Conservation (phyloP, 2,888 invertebrate species). For the Acrobasis consociella region DNA sequence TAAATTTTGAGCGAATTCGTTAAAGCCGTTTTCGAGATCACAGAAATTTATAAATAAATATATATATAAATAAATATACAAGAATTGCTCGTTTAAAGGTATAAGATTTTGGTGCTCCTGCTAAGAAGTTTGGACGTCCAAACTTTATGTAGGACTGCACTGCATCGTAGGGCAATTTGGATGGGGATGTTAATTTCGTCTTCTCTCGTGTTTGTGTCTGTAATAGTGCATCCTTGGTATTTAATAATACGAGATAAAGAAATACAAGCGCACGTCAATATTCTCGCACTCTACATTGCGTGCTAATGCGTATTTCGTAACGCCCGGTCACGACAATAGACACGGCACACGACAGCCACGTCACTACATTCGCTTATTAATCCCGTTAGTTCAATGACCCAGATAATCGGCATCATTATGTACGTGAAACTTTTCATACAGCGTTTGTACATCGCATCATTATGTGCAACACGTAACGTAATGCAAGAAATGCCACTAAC, state of each 20-base stretch:
- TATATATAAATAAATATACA: no score
- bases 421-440: conserved; percentile 58
- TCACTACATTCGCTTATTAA: conserved; percentile 53
- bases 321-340: conserved; percentile 44
- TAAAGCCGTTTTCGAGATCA: no score
- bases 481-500: conserved; percentile 52
- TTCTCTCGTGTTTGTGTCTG: no score
- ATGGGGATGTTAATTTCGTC: no score
- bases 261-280: conserved; percentile 34
- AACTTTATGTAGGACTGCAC: no score
- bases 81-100: no score
- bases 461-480: conserved; percentile 50
- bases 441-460: conserved; percentile 52
- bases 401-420: conserved; percentile 54
- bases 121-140: no score
- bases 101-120: no score
- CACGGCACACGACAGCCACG: conserved; percentile 35
- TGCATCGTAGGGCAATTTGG: no score
- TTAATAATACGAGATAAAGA: conserved; percentile 39
- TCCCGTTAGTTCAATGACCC: conserved; percentile 73
- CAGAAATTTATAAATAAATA: no score
- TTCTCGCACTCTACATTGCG: conserved; percentile 28
- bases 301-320: conserved; percentile 38
- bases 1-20: no score
- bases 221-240: no score